These are phyloP conservation scores for Chloropsis cyanopogon DNA, from an alignment of 2,113 vertebrate species.

Conservation along the genomic window DNA sequence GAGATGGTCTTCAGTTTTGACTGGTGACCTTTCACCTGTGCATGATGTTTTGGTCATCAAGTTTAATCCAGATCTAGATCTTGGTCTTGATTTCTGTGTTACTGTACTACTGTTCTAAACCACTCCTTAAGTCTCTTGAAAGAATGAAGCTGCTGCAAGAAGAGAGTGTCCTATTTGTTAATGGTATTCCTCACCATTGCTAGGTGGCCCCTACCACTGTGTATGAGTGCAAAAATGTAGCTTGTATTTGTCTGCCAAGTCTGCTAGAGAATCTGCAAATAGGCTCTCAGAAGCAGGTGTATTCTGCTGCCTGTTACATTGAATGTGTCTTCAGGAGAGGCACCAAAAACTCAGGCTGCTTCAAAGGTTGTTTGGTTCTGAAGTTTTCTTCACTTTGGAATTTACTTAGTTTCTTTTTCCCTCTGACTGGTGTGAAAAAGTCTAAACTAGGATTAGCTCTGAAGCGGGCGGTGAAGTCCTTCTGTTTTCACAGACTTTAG, in stretches of 20 bases:
- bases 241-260: not conserved
- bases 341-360: not conserved
- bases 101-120: not conserved
- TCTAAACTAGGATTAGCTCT: not conserved
- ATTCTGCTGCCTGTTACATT: rapidly evolving
- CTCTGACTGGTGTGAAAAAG: not conserved
- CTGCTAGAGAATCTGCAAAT: not conserved
- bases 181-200: not conserved
- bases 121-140: not conserved
- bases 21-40: not conserved
- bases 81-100: not conserved
- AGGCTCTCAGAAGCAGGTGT: not conserved
- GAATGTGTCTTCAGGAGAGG: not conserved
- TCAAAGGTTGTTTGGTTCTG: not conserved
- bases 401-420: not conserved
- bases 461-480: not conserved
- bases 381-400: not conserved
- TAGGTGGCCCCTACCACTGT: not conserved
- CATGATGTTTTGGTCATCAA: not conserved
- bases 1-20: not conserved
- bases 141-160: not conserved
- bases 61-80: not conserved
- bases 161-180: not conserved
- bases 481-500: not conserved
- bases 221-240: not conserved